Percentiles rank a stretch among this genome's conserved stretches.
These are phyloP conservation scores for Keiferia lycopersicella DNA, from an alignment of 2,888 invertebrate genomes.

Conservation along the genomic window DNA sequence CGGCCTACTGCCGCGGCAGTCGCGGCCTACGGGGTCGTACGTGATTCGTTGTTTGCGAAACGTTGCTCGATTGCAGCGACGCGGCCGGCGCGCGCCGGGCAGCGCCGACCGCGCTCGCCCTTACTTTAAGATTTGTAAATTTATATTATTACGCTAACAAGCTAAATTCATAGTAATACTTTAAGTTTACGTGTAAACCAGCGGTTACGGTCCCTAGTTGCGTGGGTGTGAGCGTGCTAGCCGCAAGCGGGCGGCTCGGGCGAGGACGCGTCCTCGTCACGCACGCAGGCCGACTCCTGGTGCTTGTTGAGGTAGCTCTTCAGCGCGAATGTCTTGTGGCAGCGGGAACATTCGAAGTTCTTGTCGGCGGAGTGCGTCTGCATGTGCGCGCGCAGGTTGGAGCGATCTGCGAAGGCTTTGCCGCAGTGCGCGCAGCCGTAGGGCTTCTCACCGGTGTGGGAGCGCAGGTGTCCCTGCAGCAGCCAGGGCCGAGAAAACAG, in stretches of 20 bases:
- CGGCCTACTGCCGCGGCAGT: slow-evolving; percentile 60
- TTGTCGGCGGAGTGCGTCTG: slow-evolving; percentile 96
- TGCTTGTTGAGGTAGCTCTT: slow-evolving; percentile 98
- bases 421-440: slow-evolving; percentile 96
- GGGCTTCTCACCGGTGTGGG: slow-evolving; percentile 97
- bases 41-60: slow-evolving; percentile 81
- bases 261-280: slow-evolving; percentile 72
- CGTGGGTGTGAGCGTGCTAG: slow-evolving; percentile 34
- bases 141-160: slow-evolving; percentile 70
- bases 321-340: slow-evolving; percentile 95
- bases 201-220: slow-evolving; percentile 73
- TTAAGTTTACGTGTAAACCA: slow-evolving; percentile 71
- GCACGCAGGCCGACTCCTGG: slow-evolving; percentile 93
- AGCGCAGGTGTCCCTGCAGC: slow-evolving; percentile 91
- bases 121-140: slow-evolving; percentile 66
- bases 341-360: slow-evolving; percentile 92
- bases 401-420: slow-evolving; percentile 96
- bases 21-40: slow-evolving; percentile 76
- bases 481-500: slow-evolving; percentile 99
- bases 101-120: slow-evolving; percentile 48
- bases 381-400: slow-evolving; percentile 96
- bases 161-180: slow-evolving; percentile 80
- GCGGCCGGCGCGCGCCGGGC: slow-evolving; percentile 46
- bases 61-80: slow-evolving; percentile 73
- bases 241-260: slow-evolving; percentile 42